A percentile compares a stretch with the other conserved stretches of the same genome.
Evolutionary conservation across 2,113 vertebrate genomes (phyloP).

Genomic region (Neolamprologus longior): DNA sequence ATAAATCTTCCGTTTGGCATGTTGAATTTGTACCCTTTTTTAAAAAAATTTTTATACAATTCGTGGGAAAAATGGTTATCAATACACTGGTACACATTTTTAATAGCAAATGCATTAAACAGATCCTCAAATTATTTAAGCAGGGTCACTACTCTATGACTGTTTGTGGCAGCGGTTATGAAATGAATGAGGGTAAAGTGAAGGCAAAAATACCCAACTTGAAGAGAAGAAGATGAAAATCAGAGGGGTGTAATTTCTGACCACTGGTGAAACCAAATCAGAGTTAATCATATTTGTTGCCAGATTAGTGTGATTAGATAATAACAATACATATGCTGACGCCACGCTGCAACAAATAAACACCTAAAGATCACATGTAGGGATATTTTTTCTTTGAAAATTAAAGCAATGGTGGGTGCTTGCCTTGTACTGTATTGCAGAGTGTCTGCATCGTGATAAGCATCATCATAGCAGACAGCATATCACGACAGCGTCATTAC

Average conservation of each 20-base stretch:
- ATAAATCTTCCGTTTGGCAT: not conserved
- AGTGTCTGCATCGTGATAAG: not conserved
- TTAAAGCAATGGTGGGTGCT: not conserved
- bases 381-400: not conserved
- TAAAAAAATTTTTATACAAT: rapidly evolving
- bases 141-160: not conserved
- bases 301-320: not conserved
- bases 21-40: not conserved
- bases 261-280: not conserved
- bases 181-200: not conserved
- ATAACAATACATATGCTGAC: not conserved
- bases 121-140: not conserved
- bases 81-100: not conserved
- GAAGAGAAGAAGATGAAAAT: not conserved
- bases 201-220: not conserved
- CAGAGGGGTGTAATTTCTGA: not conserved
- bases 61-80: not conserved
- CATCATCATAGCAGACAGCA: not conserved
- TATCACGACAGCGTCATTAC: not conserved
- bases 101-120: not conserved
- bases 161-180: not conserved
- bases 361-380: not conserved
- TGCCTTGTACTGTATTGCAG: not conserved
- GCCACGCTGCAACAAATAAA: not conserved
- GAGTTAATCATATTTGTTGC: not conserved